Evolutionary conservation across 64 coral and sea anemone genomes (phyloP).

Genomic region (Trachythela sp.): DNA sequence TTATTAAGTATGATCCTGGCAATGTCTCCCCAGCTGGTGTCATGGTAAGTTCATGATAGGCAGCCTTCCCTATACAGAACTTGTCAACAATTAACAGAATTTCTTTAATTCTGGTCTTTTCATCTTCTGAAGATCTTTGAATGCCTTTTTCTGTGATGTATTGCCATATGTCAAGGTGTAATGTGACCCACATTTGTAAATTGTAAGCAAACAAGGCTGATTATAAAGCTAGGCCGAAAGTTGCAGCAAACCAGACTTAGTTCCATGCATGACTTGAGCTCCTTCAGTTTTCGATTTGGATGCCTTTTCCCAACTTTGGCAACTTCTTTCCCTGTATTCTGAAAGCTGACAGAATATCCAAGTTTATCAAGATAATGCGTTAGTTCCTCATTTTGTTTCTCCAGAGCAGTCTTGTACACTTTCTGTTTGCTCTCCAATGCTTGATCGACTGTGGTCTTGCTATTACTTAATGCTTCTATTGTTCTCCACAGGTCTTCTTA

Average conservation of each 20-base stretch:
- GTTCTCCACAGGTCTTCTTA: neutral
- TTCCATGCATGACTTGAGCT: neutral
- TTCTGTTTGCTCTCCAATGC: neutral
- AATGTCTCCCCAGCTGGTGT: neutral
- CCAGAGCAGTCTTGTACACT: neutral
- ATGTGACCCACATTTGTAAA: neutral
- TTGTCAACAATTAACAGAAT: neutral
- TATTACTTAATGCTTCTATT: neutral
- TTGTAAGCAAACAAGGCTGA: neutral
- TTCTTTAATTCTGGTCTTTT: neutral
- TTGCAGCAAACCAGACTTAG: neutral
- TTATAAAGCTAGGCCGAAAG: neutral
- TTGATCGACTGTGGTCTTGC: neutral
- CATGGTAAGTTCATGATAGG: constrained; percentile 14
- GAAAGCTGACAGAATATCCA: neutral
- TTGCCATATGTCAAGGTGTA: neutral
- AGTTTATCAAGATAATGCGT: neutral
- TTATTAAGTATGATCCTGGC: neutral
- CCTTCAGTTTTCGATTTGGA: neutral
- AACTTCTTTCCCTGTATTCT: neutral
- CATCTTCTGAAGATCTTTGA: neutral
- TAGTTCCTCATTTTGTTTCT: neutral
- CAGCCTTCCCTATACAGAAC: neutral
- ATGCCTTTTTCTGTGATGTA: neutral
- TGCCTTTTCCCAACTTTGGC: neutral